These are phyloP conservation scores for Phocoena phocoena DNA, from an alignment of 2,113 vertebrate species.

Conservation along the genomic window DNA sequence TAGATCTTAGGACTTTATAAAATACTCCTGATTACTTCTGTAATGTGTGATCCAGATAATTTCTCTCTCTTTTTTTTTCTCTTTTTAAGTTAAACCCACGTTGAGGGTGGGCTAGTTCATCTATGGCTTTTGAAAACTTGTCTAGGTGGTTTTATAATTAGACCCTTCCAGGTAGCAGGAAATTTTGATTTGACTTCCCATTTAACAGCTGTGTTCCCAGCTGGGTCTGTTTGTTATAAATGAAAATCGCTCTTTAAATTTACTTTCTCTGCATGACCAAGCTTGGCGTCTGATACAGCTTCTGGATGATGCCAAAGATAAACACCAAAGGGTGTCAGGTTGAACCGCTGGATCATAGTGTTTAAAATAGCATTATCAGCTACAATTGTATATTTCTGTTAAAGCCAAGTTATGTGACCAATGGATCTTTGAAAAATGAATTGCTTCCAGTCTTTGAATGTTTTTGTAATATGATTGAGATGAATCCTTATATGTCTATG, in stretches of 20 bases:
- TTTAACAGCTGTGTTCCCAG: slow-evolving; percentile 86
- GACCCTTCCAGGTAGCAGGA: slow-evolving; percentile 78
- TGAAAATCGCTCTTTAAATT: slow-evolving; percentile 82
- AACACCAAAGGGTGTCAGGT: slow-evolving; percentile 72
- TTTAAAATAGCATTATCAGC: slow-evolving; percentile 71
- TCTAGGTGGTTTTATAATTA: slow-evolving; percentile 80
- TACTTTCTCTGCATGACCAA: slow-evolving; percentile 78
- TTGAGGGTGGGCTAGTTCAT: slow-evolving; percentile 50
- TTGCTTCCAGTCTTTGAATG: slow-evolving; percentile 74
- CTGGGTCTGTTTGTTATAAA: slow-evolving; percentile 83
- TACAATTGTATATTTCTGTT: slow-evolving; percentile 80
- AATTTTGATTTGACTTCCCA: slow-evolving; percentile 72
- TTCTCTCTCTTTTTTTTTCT: not conserved
- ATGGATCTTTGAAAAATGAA: slow-evolving; percentile 77
- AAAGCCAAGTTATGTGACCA: slow-evolving; percentile 76
- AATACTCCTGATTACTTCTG: slow-evolving; percentile 26
- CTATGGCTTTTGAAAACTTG: slow-evolving; percentile 67
- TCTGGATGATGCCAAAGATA: slow-evolving; percentile 75
- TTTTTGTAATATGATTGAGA: slow-evolving; percentile 79
- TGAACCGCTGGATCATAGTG: slow-evolving; percentile 69
- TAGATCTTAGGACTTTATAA: slow-evolving; percentile 46
- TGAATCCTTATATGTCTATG: slow-evolving; percentile 52
- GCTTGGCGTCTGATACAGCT: slow-evolving; percentile 75
- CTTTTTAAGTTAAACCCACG: slow-evolving; percentile 19
- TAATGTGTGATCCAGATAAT: slow-evolving; percentile 41